Evolutionary conservation across 2,888 invertebrate genomes (phyloP), one percentile per base, ranked within the genome.

Genomic region (Lithosia quadra): DNA sequence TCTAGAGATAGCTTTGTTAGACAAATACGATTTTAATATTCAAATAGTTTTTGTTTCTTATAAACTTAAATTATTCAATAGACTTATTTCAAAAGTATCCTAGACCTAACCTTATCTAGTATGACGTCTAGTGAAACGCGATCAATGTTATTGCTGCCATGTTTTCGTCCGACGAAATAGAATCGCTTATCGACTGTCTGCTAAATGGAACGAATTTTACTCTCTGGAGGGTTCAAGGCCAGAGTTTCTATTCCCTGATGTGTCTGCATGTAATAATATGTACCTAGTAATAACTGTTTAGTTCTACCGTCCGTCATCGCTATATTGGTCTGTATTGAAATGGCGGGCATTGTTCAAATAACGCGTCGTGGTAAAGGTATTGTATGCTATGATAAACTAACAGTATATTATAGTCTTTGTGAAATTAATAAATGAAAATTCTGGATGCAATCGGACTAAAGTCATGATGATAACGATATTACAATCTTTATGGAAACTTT

Each of bases 181-280:
- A 73, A 73, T 76, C 66, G 72, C 66, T 78, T 77, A 78, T 75
- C 72, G 76, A 63, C 66, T 65, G 81, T 72, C 69, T 69, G 70
- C 74, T 73, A 78, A 81, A 82, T 82, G 69, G 77, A 78, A 79
- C 79, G 79, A 79, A 79, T 80, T 77, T 67, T 68, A 73, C 78
- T 84, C 79, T 81, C 78, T 39, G 22, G 73, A 71, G 86, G 75
- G 82, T 85, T 88, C 83, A 86, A 87, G 86, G 86, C 72, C 80
- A 67, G 67, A 68, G 66, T 73, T 72, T 57, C 65, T 74, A 71
- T 70, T 75, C 79, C 74, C 79, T 55, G 61, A 63, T 62, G 73
- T 67, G 81, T 81, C 76, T 80, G 66, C 56, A 22, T 11, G 33
- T 59, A 60, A 71, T 59, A 71, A 58, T 63, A 55, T 24, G 60